Percentiles rank a stretch among this genome's conserved stretches.
phyloP scores from a whole-genome alignment of 2,113 vertebrate genomes.

The Ceyx cyanopectus region DNA sequence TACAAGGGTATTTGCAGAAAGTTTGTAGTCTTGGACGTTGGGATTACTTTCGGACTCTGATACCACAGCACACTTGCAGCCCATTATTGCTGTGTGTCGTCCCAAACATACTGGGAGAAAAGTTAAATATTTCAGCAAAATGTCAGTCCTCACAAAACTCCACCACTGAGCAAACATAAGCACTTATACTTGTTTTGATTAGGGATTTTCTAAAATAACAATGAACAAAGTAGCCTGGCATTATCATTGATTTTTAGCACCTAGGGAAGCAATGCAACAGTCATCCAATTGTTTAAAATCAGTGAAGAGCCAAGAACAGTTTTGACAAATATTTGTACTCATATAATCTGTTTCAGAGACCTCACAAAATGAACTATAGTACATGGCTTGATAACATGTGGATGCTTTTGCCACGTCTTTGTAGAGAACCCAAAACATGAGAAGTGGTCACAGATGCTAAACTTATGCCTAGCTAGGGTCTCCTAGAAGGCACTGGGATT shows the following conservation, averaged over 20 bases:
- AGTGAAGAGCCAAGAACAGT: neutral
- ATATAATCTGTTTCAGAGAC: neutral
- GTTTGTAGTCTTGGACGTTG: neutral
- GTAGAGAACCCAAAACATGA: neutral
- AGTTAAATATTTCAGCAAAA: neutral
- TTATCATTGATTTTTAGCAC: constrained; percentile 69
- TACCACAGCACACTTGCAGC: neutral
- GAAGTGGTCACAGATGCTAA: neutral
- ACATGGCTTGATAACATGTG: neutral
- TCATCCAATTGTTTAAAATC: constrained; percentile 33
- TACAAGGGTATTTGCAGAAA: constrained; percentile 20
- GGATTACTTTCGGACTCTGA: neutral
- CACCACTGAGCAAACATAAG: constrained; percentile 31
- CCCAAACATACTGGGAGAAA: neutral
- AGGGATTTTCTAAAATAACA: constrained; percentile 74
- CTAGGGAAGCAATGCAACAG: constrained; percentile 4
- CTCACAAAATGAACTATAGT: neutral
- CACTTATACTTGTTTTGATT: constrained; percentile 72
- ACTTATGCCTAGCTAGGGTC: neutral
- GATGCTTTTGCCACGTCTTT: neutral
- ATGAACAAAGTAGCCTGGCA: constrained; percentile 51
- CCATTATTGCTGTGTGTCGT: neutral
- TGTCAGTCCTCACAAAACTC: constrained; percentile 24
- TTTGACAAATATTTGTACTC: constrained; percentile 46
- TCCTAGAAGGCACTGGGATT: neutral